A percentile compares a stretch with the other conserved stretches of the same genome.
Conservation (phyloP, 2,113 vertebrate genomes). For the Polyodon spathula region DNA sequence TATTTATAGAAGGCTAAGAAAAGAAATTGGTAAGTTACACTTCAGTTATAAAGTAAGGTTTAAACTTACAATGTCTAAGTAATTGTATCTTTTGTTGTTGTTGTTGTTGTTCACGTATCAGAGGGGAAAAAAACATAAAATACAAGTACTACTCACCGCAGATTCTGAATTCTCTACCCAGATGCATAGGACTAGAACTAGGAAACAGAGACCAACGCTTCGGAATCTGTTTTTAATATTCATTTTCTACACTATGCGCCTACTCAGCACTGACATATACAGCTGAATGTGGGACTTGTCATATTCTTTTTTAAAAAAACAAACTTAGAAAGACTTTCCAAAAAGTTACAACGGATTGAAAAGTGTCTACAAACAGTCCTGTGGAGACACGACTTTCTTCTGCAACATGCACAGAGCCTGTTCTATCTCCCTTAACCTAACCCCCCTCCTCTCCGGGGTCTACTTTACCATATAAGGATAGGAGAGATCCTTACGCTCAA, state of each 20-base stretch:
- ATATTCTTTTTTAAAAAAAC: conserved; percentile 33
- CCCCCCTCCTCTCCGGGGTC: conserved; percentile 40
- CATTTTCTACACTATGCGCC: conserved; percentile 44
- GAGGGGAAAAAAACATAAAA: neutral
- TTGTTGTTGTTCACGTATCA: neutral
- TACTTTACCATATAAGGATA: conserved; percentile 6
- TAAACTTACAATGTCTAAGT: conserved; percentile 2
- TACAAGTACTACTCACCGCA: conserved; percentile 48
- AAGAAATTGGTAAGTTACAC: conserved; percentile 20
- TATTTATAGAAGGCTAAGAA: conserved; percentile 29
- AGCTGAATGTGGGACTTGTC: conserved; percentile 28
- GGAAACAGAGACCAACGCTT: conserved; percentile 35
- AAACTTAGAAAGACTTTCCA: conserved; percentile 3
- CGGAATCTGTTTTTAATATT: conserved; percentile 35
- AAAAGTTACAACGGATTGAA: conserved; percentile 15
- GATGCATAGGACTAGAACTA: conserved; percentile 42
- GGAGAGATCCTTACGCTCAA: neutral
- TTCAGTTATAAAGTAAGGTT: conserved; percentile 31
- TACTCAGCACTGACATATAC: conserved; percentile 33
- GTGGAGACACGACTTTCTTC: conserved; percentile 43
- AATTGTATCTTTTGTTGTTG: neutral
- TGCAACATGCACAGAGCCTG: conserved; percentile 46
- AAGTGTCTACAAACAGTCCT: conserved; percentile 32
- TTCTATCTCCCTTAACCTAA: conserved; percentile 50
- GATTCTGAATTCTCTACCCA: conserved; percentile 41